Conservation (phyloP, 2,888 invertebrate species). For the Pterostichus madidus region DNA sequence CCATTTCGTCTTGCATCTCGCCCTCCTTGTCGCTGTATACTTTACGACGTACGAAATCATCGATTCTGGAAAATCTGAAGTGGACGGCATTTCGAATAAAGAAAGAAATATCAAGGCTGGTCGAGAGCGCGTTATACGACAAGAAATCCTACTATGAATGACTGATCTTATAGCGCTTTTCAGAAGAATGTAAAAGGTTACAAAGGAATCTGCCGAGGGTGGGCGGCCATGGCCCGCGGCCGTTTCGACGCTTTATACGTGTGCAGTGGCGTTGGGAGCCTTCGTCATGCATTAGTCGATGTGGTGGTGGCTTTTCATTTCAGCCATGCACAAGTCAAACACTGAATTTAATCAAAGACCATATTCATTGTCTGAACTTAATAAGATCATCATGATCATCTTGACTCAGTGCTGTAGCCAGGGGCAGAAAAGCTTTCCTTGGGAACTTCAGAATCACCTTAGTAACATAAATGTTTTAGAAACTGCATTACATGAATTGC, state of each 20-base stretch:
- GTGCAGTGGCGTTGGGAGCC: constrained; percentile 31
- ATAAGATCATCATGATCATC: too few species aligned
- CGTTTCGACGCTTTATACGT: constrained; percentile 39
- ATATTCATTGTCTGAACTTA: too few species aligned
- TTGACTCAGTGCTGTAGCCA: too few species aligned
- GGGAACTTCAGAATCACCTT: too few species aligned
- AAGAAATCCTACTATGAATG: constrained; percentile 66
- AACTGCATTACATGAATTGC: too few species aligned
- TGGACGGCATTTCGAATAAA: constrained; percentile 66
- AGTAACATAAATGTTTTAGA: too few species aligned
- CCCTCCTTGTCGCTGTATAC: constrained; percentile 38
- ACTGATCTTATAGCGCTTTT: constrained; percentile 67
- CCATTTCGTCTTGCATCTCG: neutral
- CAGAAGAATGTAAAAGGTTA: constrained; percentile 66
- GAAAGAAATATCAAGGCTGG: constrained; percentile 63
- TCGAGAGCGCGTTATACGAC: constrained; percentile 58
- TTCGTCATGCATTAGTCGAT: neutral
- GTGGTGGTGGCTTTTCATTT: neutral
- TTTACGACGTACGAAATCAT: constrained; percentile 65
- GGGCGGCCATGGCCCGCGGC: constrained; percentile 12
- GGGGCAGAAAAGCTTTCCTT: too few species aligned
- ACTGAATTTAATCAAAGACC: neutral
- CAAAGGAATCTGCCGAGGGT: constrained; percentile 61
- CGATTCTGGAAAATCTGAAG: constrained; percentile 63
- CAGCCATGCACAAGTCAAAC: neutral